Base-by-base conservation (phyloP, 2,797 vertebrate species). In the Adelosebastes latens region DNA sequence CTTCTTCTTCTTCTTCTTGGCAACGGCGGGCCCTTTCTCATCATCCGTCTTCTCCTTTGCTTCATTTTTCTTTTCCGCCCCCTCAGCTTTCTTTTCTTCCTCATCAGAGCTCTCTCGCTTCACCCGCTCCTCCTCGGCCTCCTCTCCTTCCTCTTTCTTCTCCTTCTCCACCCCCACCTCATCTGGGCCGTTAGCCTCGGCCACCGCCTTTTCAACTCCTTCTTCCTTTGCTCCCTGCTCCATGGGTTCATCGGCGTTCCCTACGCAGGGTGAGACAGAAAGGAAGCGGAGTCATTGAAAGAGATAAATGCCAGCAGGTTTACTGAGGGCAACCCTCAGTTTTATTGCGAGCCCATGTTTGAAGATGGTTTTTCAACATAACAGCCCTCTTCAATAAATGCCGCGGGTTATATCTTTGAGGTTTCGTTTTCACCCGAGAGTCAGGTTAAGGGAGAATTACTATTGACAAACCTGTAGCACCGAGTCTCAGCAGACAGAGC, bases 171-270 rank as follows among this genome's bases (percentile, higher is more conserved):
- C 69, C 74, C 80, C 69, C 58, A 34, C 74, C 22, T 75, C 88
- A 32, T 87, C 89, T 60, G 71, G 69, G 64, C 67, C 11, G 80
- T 71, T 79, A 58, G 75, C 86, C 77, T 85, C 62, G 29, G 83
- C 62, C 88, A 64, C 81, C 27, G 77, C 65, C 76, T 91, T 86
- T 81, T 82, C 92, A 34, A 62, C 77, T 22, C 39, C 36, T 67
- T 92, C 92, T 80, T 89, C 88, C 84, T 88, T 73, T 60, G 71
- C 84, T 49, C 67, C 82, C 71, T 89, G 82, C 81, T 95, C 94
- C 94, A 95, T 94, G 72, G 87, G 82, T 66, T 94, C 92, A 24
- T 31, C 81, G 2, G 79, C 56, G 34, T 79, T 83, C 32, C 69
- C 93, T 93, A 42, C 76, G 79, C 64, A 78, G 49, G 70, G 53